These are phyloP conservation scores for Embidobia sp. DNA, from an alignment of 2,888 invertebrate genomes.

Conservation along the genomic window DNA sequence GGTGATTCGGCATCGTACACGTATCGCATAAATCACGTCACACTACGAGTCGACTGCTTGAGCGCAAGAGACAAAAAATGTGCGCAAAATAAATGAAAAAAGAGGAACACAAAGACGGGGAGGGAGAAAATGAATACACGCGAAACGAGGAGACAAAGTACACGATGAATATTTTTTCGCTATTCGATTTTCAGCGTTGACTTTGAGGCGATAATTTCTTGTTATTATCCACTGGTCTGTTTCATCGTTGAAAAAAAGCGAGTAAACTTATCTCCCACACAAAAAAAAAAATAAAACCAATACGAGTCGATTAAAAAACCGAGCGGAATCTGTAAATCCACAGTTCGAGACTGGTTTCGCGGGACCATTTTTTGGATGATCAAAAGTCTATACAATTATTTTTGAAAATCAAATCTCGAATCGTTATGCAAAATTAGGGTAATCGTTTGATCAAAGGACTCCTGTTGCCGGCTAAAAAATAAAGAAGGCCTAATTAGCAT, in stretches of 20 bases:
- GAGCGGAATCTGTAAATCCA: too few relatives aligned
- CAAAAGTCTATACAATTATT: too few relatives aligned
- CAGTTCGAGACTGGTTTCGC: too few relatives aligned
- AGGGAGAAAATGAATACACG: slow-evolving; percentile 33
- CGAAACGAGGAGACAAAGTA: slow-evolving; percentile 31
- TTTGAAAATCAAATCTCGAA: too few relatives aligned
- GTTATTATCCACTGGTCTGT: slow-evolving; percentile 12
- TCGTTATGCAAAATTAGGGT: too few relatives aligned
- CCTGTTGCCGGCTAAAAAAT: too few relatives aligned
- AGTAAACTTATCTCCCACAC: too few relatives aligned
- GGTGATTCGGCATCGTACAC: slow-evolving; percentile 63
- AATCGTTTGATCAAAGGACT: too few relatives aligned
- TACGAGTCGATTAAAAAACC: too few relatives aligned
- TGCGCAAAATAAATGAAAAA: slow-evolving; percentile 42
- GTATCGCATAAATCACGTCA: slow-evolving; percentile 66
- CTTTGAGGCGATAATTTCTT: slow-evolving; percentile 23
- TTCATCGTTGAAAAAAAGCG: not conserved
- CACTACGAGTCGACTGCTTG: slow-evolving; percentile 57
- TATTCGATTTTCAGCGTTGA: slow-evolving; percentile 16
- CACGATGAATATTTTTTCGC: slow-evolving; percentile 31
- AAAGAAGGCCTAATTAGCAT: not conserved
- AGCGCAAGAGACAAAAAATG: slow-evolving; percentile 47
- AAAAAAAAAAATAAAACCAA: too few relatives aligned
- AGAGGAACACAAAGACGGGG: not conserved
- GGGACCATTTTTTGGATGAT: too few relatives aligned